phyloP scores from a whole-genome alignment of 2,888 invertebrate species.

The Ashinkailepas kermadecensis region DNA sequence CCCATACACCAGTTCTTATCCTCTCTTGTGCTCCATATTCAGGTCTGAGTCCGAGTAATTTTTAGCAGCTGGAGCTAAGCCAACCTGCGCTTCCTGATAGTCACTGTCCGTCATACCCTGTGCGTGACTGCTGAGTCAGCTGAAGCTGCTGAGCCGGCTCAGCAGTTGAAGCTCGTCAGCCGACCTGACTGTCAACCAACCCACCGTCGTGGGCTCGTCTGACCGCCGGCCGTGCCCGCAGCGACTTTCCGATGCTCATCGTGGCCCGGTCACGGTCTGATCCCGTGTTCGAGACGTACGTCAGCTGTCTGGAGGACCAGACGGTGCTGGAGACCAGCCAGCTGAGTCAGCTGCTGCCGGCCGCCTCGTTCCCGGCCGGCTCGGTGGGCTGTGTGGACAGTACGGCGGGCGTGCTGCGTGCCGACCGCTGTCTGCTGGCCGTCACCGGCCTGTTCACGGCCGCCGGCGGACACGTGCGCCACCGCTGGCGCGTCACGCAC shows the following conservation, averaged over 20 bases:
- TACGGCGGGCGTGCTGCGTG: not conserved
- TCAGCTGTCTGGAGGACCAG: not conserved
- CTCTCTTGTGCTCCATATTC: no score
- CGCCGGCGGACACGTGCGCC: conserved; percentile 24
- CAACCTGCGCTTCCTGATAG: no score
- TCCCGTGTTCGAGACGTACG: not conserved
- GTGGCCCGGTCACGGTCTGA: not conserved
- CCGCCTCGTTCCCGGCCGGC: not conserved
- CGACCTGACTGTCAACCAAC: no score
- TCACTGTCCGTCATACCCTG: no score
- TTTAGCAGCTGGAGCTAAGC: no score
- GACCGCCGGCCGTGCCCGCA: not conserved
- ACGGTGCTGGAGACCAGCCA: not conserved
- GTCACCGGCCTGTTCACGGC: conserved; percentile 47
- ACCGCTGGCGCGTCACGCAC: no score
- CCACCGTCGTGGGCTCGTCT: no score
- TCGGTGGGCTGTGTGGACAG: not conserved
- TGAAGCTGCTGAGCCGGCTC: no score
- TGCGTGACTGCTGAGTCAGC: no score
- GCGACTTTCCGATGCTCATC: not conserved
- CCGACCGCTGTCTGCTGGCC: not conserved
- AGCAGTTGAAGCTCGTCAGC: no score
- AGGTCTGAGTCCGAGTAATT: no score
- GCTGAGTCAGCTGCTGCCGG: not conserved
- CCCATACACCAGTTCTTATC: no score